phyloP scores from a whole-genome alignment of 2,888 invertebrate genomes.

The Cantharis rufa region DNA sequence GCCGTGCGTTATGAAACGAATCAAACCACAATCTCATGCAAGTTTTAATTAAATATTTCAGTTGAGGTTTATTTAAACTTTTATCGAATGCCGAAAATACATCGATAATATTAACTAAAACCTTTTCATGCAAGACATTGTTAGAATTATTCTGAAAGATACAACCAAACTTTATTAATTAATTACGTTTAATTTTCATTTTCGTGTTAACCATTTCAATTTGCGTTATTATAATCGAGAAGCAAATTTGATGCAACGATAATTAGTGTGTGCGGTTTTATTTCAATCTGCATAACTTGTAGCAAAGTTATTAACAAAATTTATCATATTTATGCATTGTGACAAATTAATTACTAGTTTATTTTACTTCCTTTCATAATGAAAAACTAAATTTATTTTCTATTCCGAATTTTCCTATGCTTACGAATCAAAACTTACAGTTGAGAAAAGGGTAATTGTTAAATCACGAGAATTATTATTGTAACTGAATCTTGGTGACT shows the following conservation, averaged over 20 bases:
- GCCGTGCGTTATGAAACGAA: conserved; percentile 20
- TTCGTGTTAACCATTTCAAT: neutral
- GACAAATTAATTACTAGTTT: neutral
- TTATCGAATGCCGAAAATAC: neutral
- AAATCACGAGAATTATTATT: too few species aligned
- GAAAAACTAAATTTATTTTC: too few species aligned
- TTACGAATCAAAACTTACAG: too few species aligned
- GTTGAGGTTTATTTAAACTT: conserved; percentile 18
- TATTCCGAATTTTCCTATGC: too few species aligned
- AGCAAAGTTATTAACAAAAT: neutral
- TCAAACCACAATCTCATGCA: conserved; percentile 16
- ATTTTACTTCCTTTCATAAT: neutral
- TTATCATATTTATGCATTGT: neutral
- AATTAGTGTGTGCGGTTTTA: neutral
- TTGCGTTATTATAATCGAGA: neutral
- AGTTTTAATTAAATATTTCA: conserved; percentile 30
- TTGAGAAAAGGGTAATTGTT: too few species aligned
- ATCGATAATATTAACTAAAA: neutral
- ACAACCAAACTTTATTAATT: neutral
- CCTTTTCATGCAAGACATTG: neutral
- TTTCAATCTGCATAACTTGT: neutral
- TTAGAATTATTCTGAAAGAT: neutral
- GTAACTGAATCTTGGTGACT: too few species aligned
- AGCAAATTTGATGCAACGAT: neutral
- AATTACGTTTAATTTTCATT: neutral